These are phyloP conservation scores for Pelusios castaneus DNA, from an alignment of 2,113 vertebrate species.

Conservation along the genomic window DNA sequence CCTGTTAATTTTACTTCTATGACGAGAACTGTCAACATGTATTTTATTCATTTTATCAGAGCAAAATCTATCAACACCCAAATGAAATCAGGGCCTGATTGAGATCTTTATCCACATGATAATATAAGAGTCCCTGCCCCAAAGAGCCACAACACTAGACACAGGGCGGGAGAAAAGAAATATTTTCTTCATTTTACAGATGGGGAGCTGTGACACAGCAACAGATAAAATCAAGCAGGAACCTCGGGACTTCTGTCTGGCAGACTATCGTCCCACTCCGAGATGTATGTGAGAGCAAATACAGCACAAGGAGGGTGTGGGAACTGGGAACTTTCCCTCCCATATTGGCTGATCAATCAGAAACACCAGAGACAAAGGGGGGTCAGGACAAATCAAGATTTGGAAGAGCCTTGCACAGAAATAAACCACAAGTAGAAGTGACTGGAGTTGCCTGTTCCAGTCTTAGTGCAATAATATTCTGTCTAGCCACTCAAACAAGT, in stretches of 20 bases:
- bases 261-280: background rate
- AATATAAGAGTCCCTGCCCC: background rate
- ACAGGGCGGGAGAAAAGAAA: background rate
- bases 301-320: rapidly evolving
- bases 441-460: background rate
- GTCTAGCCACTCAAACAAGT: background rate
- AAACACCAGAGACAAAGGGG: too few relatives aligned
- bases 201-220: background rate
- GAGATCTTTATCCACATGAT: background rate
- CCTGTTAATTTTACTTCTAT: background rate
- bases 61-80: rapidly evolving
- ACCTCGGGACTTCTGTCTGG: background rate
- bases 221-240: background rate
- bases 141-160: rapidly evolving
- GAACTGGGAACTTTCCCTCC: background rate
- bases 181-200: background rate
- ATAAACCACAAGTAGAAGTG: rapidly evolving
- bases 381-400: background rate
- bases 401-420: rapidly evolving
- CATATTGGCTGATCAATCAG: too few relatives aligned
- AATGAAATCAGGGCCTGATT: background rate
- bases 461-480: background rate
- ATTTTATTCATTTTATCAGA: rapidly evolving
- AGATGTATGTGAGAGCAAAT: background rate
- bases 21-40: background rate